These are phyloP conservation scores for Ochlodes sylvanus DNA, from an alignment of 2,888 invertebrate genomes.

Conservation along the genomic window DNA sequence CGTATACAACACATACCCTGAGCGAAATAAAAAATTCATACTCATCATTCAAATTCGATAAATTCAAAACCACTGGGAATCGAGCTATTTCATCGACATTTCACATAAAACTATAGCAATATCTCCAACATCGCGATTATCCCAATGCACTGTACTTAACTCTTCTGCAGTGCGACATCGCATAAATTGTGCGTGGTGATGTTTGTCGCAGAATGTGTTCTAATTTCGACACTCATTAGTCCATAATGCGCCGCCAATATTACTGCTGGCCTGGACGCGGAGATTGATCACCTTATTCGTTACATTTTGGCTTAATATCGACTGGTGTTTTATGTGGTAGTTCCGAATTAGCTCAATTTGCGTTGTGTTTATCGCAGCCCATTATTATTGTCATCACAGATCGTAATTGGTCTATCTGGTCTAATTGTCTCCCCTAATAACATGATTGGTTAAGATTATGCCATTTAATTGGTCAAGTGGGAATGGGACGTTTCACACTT, in stretches of 20 bases:
- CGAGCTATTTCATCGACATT: too few relatives aligned
- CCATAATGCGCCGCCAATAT: slow-evolving; percentile 8
- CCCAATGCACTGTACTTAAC: neutral
- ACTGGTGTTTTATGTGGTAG: neutral
- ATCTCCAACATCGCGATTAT: neutral
- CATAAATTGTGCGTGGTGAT: neutral
- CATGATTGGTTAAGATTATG: too few relatives aligned
- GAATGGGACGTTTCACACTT: too few relatives aligned
- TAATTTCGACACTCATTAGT: slow-evolving; percentile 6
- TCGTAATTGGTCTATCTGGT: too few relatives aligned
- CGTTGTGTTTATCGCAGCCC: too few relatives aligned
- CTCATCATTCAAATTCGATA: too few relatives aligned
- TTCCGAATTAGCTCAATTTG: neutral
- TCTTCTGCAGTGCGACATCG: neutral
- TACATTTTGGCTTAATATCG: neutral
- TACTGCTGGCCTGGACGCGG: neutral
- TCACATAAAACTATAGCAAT: neutral
- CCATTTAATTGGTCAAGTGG: too few relatives aligned
- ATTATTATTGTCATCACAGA: too few relatives aligned
- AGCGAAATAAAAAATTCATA: too few relatives aligned
- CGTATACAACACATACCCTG: too few relatives aligned
- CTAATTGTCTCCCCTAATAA: too few relatives aligned
- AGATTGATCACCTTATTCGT: slow-evolving; percentile 7
- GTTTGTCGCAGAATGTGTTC: slow-evolving; percentile 4
- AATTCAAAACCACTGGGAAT: too few relatives aligned